phyloP scores from a whole-genome alignment of 1,140 invertebrate genomes.

The Hycleus cichorii region DNA sequence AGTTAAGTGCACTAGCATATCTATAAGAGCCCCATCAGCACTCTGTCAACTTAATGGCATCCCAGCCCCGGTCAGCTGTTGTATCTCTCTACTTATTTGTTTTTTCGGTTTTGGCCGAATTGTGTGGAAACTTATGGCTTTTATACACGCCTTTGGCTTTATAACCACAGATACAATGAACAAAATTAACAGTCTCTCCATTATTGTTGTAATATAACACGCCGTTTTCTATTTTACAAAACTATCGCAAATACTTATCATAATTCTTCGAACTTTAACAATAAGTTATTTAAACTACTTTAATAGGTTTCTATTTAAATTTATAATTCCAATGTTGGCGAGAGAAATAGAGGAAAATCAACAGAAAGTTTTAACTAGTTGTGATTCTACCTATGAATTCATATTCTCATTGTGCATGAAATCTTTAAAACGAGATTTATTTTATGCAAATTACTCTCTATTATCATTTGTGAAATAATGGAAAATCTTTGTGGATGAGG shows the following conservation, averaged over 20 bases:
- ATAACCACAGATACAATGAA: too few relatives aligned
- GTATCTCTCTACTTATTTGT: conserved; percentile 16
- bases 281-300: too few relatives aligned
- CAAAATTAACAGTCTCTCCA: too few relatives aligned
- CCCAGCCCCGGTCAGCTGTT: conserved; percentile 12
- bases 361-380: neutral
- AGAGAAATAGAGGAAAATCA: too few relatives aligned
- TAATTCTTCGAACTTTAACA: too few relatives aligned
- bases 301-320: too few relatives aligned
- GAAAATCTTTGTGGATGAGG: too few relatives aligned
- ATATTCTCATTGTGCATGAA: neutral
- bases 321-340: too few relatives aligned
- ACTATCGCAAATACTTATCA: too few relatives aligned
- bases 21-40: conserved; percentile 18
- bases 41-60: conserved; percentile 18
- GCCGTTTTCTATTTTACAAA: too few relatives aligned
- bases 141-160: conserved; percentile 5
- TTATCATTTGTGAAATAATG: too few relatives aligned
- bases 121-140: conserved; percentile 14
- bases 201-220: too few relatives aligned
- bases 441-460: neutral
- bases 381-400: neutral
- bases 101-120: conserved; percentile 11
- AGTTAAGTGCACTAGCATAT: conserved; percentile 9
- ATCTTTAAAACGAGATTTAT: neutral